A percentile compares a stretch with the other conserved stretches of the same genome.
Evolutionary conservation across 2,113 vertebrate species (phyloP).

Genomic region (Ifrita kowaldi): DNA sequence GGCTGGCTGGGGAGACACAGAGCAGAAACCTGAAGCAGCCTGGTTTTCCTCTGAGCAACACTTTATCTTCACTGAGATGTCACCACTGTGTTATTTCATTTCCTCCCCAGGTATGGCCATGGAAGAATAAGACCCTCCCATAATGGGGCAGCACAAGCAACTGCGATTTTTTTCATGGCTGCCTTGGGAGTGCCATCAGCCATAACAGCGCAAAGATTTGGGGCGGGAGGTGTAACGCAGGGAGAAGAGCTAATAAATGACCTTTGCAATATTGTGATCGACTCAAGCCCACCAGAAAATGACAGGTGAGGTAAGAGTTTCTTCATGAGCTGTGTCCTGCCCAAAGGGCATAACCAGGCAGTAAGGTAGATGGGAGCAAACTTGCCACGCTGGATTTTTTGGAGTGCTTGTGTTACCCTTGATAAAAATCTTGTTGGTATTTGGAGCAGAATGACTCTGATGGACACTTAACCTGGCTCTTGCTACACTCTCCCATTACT

Average conservation of each 20-base stretch:
- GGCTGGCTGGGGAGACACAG: not conserved
- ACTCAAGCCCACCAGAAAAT: constrained; percentile 1
- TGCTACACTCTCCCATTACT: not conserved
- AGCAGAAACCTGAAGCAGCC: constrained; percentile 14
- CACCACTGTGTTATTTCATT: not conserved
- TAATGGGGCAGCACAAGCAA: not conserved
- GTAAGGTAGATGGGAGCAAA: not conserved
- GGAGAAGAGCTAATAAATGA: not conserved
- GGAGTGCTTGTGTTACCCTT: not conserved
- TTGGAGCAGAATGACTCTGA: not conserved
- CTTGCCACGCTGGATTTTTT: constrained; percentile 41
- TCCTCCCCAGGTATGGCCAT: not conserved
- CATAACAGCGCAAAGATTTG: not conserved
- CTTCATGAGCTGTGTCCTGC: not conserved
- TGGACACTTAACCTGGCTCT: not conserved
- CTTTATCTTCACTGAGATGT: not conserved
- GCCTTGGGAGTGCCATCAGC: not conserved
- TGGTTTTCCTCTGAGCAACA: not conserved
- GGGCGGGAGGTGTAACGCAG: not conserved
- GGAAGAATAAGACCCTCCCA: not conserved
- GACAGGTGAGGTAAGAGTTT: not conserved
- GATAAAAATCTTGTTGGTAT: constrained; percentile 40
- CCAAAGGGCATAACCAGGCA: not conserved
- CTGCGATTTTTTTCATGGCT: not conserved
- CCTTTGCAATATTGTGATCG: not conserved